Evolutionary conservation across 2,888 invertebrate species (phyloP), one percentile per base, ranked within the genome.

Genomic region (Trachelus iudaicus): DNA sequence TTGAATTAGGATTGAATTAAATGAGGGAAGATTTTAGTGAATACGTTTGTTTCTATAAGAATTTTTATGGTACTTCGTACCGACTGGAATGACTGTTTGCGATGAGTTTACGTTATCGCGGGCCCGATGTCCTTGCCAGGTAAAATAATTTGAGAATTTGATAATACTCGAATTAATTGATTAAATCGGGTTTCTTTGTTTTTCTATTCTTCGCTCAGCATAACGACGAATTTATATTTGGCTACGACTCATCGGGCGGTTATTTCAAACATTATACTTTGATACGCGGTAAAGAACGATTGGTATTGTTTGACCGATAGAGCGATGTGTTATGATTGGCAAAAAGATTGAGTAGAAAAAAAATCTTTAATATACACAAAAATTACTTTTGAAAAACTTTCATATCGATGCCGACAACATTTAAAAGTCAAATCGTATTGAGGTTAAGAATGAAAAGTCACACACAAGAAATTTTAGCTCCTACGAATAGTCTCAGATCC

Each of bases 71-170:
- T 56, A 56, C 23, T 56, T 56, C 23, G 56, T 56, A 56, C 56
- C 56, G 56, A 56, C 56, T 56, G 56, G 56, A 56, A 56, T 56
- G 56, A 56, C 56, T 23, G 23, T 23, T 56, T 69, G 76, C 69
- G 76, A 76, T 79, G 79, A 79, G 76, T 73, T 76, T 79, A 76
- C 79, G 73, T 73, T 69, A 68, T 56, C 73, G 76, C 79, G 76
- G 76, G 76, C 79, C 71, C 69, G 69, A 79, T 79, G 79, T 76
- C 37, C 76, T 73, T 69, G 23, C 69, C 73, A 76, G 79, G 75
- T 71, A 71, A 71, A 71, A 33, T 23, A 9, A 9, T 56, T 23
- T 56, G 23, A 40, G 9, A 23, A 23, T 23, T 56, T 56, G 6
- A 23, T 56, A 23, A 56, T 23, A 56, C 23, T 56, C 23, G 35